Evolutionary conservation across 2,113 vertebrate genomes (phyloP), one percentile per base, ranked within the genome.

Genomic region (Hucho hucho): DNA sequence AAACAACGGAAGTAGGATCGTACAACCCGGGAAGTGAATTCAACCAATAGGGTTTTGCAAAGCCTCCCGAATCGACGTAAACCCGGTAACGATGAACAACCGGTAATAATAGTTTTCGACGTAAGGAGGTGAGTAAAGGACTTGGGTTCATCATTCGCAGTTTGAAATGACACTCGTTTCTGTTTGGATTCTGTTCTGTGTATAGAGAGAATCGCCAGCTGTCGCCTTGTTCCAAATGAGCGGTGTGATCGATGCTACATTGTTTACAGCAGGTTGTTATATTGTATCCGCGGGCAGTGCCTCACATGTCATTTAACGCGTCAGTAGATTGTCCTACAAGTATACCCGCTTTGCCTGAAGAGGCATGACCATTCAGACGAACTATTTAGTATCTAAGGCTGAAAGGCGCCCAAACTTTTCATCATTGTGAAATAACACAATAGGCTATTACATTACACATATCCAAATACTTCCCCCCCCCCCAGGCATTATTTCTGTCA

Each of bases 41-140:
- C 70, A 80, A 63, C 94, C 94, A 94, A 95, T 95, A 81, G 68
- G 74, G 43, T 87, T 88, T 43, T 93, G 92, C 92, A 93, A 93
- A 92, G 93, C 92, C 92, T 93, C 88, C 85, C 90, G 90, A 89
- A 77, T 78, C 87, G 85, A 93, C 93, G 93, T 92, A 89, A 94
- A 78, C 87, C 90, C 93, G 93, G 92, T 89, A 92, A 75, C 82
- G 84, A 84, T 84, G 87, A 90, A 84, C 89, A 83, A 84, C 92
- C 93, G 93, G 94, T 89, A 91, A 95, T 80, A 91, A 97, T 98
- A 96, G 91, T 96, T 91, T 97, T 98, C 95, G 96, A 98, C 93
- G 94, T 97, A 58, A 93, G 96, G 89, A 97, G 97, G 97, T 98
- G 94, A 98, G 96, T 93, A 87, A 65, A 77, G 64, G n/a, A 29